A percentile compares a stretch with the other conserved stretches of the same genome.
Evolutionary conservation across 2,797 vertebrate genomes (phyloP).

Genomic region (Okamejei kenojei): DNA sequence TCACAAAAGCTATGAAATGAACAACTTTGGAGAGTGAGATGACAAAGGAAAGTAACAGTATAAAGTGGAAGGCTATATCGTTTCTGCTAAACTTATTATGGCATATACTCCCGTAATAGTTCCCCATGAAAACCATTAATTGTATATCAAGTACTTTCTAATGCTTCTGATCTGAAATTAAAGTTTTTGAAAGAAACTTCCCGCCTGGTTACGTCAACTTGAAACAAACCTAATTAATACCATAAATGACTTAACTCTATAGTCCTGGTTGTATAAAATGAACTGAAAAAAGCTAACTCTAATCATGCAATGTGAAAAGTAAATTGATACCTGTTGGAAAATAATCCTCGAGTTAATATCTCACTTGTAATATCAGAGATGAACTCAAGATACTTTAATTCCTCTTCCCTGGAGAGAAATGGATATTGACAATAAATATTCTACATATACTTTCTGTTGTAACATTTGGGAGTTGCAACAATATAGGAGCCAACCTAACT

Average conservation of each 20-base stretch:
- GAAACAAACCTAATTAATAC: background rate
- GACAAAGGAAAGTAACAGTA: too few relatives aligned
- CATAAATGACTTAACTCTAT: background rate
- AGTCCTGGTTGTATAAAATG: background rate
- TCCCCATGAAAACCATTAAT: background rate
- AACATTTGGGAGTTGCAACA: background rate
- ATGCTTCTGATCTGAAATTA: background rate
- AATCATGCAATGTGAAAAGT: background rate
- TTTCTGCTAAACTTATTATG: background rate
- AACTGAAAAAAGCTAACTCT: background rate
- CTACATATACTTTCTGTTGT: background rate
- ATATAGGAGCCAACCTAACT: background rate
- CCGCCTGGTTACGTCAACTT: background rate
- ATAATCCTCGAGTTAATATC: constrained; percentile 74
- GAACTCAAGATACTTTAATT: constrained; percentile 80
- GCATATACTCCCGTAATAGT: background rate
- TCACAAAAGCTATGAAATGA: too few relatives aligned
- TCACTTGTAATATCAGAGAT: constrained; percentile 84
- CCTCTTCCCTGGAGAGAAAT: constrained; percentile 71
- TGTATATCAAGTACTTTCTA: background rate
- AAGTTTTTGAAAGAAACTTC: background rate
- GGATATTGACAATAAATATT: background rate
- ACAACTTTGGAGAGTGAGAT: too few relatives aligned
- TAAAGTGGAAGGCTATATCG: too few relatives aligned
- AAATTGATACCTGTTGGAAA: constrained; percentile 74